Percentiles rank a stretch among this genome's conserved stretches.
Conservation (phyloP, 35 echinoderm and acorn worm genomes). For the Ophioderma brevispina region DNA sequence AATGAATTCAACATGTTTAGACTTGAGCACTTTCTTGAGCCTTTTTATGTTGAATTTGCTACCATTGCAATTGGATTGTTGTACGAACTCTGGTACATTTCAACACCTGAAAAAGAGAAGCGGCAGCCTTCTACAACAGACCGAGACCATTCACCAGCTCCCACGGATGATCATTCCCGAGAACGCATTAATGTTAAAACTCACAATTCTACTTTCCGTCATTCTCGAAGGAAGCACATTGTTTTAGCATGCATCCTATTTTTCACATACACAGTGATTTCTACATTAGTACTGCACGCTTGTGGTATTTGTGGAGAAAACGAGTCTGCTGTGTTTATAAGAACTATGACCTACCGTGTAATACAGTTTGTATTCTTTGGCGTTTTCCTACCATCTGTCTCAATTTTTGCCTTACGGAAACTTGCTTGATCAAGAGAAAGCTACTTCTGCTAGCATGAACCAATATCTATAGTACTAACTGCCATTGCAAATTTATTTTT, state of each 20-base stretch:
- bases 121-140: not conserved
- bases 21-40: not conserved
- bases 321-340: not conserved
- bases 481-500: not conserved
- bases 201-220: too few relatives aligned
- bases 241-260: not conserved
- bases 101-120: not conserved
- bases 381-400: not conserved
- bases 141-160: not conserved
- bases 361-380: not conserved
- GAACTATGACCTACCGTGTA: not conserved
- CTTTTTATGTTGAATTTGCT: not conserved
- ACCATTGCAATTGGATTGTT: not conserved
- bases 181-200: too few relatives aligned
- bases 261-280: not conserved
- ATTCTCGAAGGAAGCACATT: not conserved
- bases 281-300: not conserved
- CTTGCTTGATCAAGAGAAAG: not conserved
- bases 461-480: not conserved
- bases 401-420: not conserved
- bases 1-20: not conserved
- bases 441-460: not conserved
- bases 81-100: not conserved
- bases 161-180: not conserved
- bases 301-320: not conserved